Evolutionary conservation across 2,888 invertebrate species (phyloP), one percentile per base, ranked within the genome.

Genomic region (Netelia virgata): DNA sequence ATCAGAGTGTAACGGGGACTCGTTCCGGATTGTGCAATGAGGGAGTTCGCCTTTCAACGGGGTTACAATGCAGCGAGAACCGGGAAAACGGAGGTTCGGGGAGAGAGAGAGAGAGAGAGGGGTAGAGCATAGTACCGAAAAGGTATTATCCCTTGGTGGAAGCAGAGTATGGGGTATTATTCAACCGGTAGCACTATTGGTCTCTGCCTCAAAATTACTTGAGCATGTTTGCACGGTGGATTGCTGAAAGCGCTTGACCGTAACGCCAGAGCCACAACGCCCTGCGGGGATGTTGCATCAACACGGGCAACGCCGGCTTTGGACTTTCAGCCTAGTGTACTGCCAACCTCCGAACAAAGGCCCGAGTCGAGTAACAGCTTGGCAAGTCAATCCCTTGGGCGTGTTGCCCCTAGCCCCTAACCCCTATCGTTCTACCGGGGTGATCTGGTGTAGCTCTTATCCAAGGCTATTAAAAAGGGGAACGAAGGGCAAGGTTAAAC

Each of bases 401-500:
- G 16, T 57, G 41, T 69, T 16, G 61, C 68, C 23, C 47, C 59
- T 28, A 10, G 36, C 36, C 6, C 6, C 36, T 36, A 36, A 36
- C 36, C 36, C 6, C n/a, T 18, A 16, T 14, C 16, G 57, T 2
- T 1, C 57, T 8, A 10, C 57, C 20, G 10, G 20, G 69, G 63
- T 9, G 23, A 74, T 74, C 78, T 57, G 59, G 55, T 63, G 64
- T 18, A 55, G 28, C 75, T 61, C 23, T 43, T 63, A 28, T 47
- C 36, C 8, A 50, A 50, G 14, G 14, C 28, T 18, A 18, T 43
- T 61, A 68, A 61, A 41, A 85, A 86, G 81, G 86, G 86, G 83
- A 86, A 86, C 86, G 83, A 88, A 88, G 88, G 86, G 83, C 89
- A 89, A 88, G 89, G 89, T 89, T 88, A 87, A 86, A 16, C 16